A percentile compares a stretch with the other conserved stretches of the same genome.
Conservation (phyloP, 2,888 invertebrate species). For the Parapristionchus giblindavisi region DNA sequence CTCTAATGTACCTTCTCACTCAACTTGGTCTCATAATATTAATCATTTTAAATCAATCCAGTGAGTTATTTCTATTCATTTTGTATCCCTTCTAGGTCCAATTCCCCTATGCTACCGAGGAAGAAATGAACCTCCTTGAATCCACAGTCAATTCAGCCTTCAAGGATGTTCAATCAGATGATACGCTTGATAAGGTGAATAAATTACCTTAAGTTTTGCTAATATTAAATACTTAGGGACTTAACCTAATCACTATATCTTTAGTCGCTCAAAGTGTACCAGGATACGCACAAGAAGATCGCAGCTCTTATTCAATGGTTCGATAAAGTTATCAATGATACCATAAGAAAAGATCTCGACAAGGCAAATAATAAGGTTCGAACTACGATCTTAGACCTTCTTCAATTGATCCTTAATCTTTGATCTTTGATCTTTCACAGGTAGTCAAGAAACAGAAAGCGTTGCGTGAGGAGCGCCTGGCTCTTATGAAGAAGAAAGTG, state of each 20-base stretch:
- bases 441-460: conserved; percentile 71
- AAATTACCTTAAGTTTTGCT: no score
- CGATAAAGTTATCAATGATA: conserved; percentile 72
- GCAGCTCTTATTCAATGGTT: conserved; percentile 74
- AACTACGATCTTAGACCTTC: no score
- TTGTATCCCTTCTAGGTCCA: conserved; percentile 65
- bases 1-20: no score
- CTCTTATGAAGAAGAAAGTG: conserved; percentile 72
- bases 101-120: conserved; percentile 74
- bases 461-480: conserved; percentile 72
- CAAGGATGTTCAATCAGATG: conserved; percentile 72
- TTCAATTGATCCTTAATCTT: not conserved
- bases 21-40: no score
- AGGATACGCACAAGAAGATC: conserved; percentile 71
- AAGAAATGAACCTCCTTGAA: conserved; percentile 72
- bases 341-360: conserved; percentile 73
- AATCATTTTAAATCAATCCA: no score
- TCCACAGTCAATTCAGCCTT: conserved; percentile 73
- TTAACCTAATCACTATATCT: conserved; percentile 24
- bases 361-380: conserved; percentile 70
- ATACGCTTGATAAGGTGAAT: conserved; percentile 70
- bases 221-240: not conserved
- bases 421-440: conserved; percentile 36
- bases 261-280: conserved; percentile 72
- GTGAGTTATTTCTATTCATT: not conserved